Evolutionary conservation across 2,797 vertebrate species (phyloP).

Genomic region (Bufotes viridis): DNA sequence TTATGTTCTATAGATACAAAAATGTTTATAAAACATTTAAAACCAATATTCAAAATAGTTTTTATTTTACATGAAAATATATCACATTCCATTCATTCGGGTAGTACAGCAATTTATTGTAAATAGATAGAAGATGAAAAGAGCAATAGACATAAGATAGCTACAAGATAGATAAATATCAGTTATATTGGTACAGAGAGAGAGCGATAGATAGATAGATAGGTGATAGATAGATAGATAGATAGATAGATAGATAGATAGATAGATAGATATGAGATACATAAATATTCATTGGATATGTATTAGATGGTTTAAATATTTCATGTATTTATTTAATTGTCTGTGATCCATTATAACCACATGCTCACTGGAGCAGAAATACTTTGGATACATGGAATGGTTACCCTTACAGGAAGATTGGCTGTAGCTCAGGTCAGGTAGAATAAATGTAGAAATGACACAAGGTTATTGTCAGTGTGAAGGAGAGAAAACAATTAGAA

Average conservation of each 20-base stretch:
- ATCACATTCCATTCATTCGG: too few species aligned
- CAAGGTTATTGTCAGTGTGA: conserved; percentile 3
- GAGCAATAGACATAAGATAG: neutral
- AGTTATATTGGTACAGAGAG: neutral
- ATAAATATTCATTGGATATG: neutral
- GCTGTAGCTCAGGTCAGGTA: neutral
- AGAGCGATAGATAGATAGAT: neutral
- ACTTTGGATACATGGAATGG: neutral
- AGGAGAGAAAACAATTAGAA: neutral
- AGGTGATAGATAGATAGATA: neutral
- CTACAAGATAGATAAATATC: neutral
- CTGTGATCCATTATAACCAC: neutral
- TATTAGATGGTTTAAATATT: neutral
- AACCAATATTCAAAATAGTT: too few species aligned
- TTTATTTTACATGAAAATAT: too few species aligned
- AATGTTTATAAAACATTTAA: neutral
- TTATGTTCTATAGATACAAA: neutral
- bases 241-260: neutral
- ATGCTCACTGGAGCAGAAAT: neutral
- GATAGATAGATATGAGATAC: neutral
- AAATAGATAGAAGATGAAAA: too few species aligned
- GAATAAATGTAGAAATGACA: neutral
- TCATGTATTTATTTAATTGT: neutral
- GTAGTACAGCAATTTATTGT: too few species aligned
- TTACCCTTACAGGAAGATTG: neutral